Percentiles rank a stretch among this genome's conserved stretches.
Evolutionary conservation across 2,888 invertebrate genomes (phyloP).

Genomic region (Aproaerema taeniolella): DNA sequence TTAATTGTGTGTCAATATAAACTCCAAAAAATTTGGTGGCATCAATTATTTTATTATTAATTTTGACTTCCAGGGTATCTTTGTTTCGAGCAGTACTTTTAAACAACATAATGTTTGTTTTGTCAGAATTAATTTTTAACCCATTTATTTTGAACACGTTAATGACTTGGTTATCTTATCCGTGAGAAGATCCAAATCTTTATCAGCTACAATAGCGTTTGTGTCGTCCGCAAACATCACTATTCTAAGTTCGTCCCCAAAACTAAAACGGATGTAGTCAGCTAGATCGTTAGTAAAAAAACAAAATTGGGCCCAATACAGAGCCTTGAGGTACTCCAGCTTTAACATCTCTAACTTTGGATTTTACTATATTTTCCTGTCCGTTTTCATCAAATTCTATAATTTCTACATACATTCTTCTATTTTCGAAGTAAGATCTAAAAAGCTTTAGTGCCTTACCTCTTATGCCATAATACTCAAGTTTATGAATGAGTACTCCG

Average conservation of each 20-base stretch:
- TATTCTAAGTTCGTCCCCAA: no score
- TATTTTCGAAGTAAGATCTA: neutral
- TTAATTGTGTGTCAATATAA: neutral
- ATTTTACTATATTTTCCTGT: no score
- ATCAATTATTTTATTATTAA: neutral
- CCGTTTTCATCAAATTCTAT: neutral
- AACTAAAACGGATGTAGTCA: neutral
- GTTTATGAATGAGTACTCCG: no score
- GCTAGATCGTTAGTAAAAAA: neutral
- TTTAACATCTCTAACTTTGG: no score
- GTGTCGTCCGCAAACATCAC: neutral
- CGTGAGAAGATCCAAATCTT: neutral
- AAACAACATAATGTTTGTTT: no score
- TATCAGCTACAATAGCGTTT: neutral
- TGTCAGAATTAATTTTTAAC: neutral
- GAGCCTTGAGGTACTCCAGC: neutral
- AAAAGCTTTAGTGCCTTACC: neutral
- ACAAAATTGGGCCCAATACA: neutral
- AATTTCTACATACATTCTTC: neutral
- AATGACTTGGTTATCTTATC: neutral
- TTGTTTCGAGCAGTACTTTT: neutral
- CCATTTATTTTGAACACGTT: neutral
- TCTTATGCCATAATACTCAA: neutral
- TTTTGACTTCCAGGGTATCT: neutral
- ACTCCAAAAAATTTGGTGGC: neutral